These are phyloP conservation scores for Actinia tenebrosa DNA, from an alignment of 64 coral and sea anemone species.

Conservation along the genomic window DNA sequence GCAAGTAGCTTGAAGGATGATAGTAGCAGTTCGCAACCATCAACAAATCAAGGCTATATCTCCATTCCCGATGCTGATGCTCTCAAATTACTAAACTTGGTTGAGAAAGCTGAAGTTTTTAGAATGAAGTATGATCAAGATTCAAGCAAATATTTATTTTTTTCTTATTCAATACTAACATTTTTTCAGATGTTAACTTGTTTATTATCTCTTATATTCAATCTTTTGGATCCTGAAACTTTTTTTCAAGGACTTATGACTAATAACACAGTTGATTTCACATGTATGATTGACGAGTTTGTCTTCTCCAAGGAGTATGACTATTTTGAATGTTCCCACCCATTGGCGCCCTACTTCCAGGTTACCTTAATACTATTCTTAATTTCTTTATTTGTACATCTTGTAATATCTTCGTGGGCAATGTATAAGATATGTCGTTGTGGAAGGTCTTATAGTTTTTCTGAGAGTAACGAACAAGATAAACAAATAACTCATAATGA, in stretches of 20 bases:
- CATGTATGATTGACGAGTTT: neutral
- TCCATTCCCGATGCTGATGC: too few species aligned
- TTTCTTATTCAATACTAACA: neutral
- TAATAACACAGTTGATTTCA: neutral
- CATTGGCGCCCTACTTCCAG: neutral
- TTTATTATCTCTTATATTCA: neutral
- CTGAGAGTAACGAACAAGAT: neutral
- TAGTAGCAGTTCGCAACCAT: too few species aligned
- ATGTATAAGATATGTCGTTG: accelerated
- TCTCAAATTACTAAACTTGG: too few species aligned
- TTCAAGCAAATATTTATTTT: too few species aligned
- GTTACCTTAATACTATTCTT: neutral
- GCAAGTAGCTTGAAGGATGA: too few species aligned
- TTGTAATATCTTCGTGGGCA: neutral
- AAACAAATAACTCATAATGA: neutral
- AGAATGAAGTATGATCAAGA: too few species aligned
- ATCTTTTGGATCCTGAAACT: neutral
- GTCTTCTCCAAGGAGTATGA: neutral
- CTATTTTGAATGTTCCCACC: neutral
- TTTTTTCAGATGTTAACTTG: neutral
- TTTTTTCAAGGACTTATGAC: neutral
- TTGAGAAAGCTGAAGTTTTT: too few species aligned
- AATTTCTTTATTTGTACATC: neutral
- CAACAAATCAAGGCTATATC: too few species aligned
- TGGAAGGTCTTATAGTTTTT: neutral